Conservation (phyloP, 1,140 invertebrate genomes). For the Hormaphis cornu region DNA sequence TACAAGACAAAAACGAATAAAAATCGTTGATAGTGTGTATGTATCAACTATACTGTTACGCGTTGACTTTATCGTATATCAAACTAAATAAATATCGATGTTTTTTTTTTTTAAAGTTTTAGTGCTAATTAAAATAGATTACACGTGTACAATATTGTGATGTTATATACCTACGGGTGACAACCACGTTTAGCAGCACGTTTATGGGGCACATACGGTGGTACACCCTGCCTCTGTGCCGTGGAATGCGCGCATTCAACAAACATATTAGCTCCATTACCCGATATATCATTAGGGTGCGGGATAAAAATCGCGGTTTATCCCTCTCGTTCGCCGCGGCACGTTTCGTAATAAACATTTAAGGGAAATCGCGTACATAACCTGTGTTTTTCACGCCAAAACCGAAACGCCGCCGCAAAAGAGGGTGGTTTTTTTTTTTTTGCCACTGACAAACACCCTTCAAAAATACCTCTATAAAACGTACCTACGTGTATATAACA, state of each 20-base stretch:
- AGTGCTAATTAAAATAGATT: no score
- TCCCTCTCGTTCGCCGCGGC: neutral
- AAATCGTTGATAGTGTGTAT: no score
- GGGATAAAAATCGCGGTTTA: constrained; percentile 21
- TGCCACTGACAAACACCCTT: constrained; percentile 18
- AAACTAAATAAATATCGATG: no score
- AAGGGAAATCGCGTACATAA: neutral
- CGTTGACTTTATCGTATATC: no score
- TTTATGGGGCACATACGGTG: no score
- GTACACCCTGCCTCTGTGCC: neutral
- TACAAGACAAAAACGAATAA: no score
- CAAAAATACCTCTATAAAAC: constrained; percentile 11
- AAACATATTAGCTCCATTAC: constrained; percentile 27
- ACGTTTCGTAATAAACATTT: neutral
- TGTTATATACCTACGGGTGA: no score
- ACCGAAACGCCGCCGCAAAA: neutral
- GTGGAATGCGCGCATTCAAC: neutral
- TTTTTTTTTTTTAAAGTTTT: no score
- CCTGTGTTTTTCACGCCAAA: constrained; percentile 27
- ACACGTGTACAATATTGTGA: no score
- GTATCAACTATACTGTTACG: no score
- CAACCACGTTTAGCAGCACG: no score
- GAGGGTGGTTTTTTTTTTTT: constrained; percentile 26
- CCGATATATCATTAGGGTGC: neutral
- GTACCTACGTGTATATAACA: neutral